Base-by-base conservation (phyloP, 2,113 vertebrate species). In the Toxostoma redivivum region DNA sequence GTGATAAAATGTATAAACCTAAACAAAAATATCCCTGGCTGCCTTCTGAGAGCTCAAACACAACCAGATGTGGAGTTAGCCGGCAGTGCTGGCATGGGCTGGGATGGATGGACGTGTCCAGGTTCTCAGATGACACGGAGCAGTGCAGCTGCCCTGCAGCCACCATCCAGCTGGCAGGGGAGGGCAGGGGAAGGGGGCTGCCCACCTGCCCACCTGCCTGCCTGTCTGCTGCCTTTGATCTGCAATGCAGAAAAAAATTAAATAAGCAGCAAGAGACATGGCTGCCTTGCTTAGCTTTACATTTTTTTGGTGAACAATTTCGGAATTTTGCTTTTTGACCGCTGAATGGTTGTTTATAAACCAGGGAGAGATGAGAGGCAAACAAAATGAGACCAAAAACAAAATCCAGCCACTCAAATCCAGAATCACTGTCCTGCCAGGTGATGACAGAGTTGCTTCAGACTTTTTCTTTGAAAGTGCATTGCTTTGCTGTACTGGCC, bases 1-100 rank as follows among this genome's bases (percentile, higher is more conserved):
- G 90, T 97, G 97, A 97, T 97, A 96, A 97, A 98, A 97, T 92
- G 62, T 92, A 92, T 96, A 95, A 95, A 95, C 95, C 90, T 93
- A 90, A 97, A 95, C 88, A 96, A 92, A 97, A 93, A 38, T 23
- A 89, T 66, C 92, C 87, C 95, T 92, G 91, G 47, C 94, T 95
- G 92, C 78, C 94, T 97, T 94, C 86, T 95, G 93, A 96, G 94
- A 88, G 42, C 90, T 95, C 83, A 84, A 88, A 64, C 82, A 67
- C 76, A 90, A 76, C 91, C 95, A 94, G 86, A 93, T 93, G 83
- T 2, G 10, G 35, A 50, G 53, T 30, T 82, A 77, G 64, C 21
- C 0, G 0, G 38, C 71, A 31, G 66, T 0, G 1, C 88, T 83
- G 86, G 51, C 65, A 7, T 45, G 45, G 94, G 2, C n/a, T 83